Percentiles rank a stretch among this genome's conserved stretches.
Evolutionary conservation across 53 echinoderm and acorn worm species (phyloP).

Genomic region (Henricia sp.): DNA sequence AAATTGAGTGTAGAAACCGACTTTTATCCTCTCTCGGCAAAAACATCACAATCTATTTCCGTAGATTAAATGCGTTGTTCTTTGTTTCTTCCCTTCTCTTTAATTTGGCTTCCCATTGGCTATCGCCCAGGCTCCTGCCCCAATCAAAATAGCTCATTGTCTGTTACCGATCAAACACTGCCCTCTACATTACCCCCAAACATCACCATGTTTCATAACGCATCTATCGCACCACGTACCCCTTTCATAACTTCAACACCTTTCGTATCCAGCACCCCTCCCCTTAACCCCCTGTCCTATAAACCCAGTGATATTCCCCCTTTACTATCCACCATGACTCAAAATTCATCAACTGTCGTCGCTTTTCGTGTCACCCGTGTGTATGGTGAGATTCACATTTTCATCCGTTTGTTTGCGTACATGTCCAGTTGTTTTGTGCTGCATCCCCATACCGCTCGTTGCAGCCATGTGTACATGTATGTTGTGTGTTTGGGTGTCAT

Average conservation of each 20-base stretch:
- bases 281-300: constrained; percentile 20
- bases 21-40: no score
- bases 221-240: no score
- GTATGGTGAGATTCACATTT: constrained; percentile 56
- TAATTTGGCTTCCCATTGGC: constrained; percentile 50
- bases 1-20: no score
- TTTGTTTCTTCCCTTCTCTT: constrained; percentile 42
- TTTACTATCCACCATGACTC: constrained; percentile 23
- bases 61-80: no score
- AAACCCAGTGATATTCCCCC: constrained; percentile 9
- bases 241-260: neutral
- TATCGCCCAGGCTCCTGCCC: constrained; percentile 43
- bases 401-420: neutral
- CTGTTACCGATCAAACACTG: constrained; percentile 17
- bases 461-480: no score
- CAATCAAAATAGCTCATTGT: constrained; percentile 37
- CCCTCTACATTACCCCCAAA: constrained; percentile 1
- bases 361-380: constrained; percentile 53
- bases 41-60: no score
- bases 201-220: constrained; percentile 17
- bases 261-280: constrained; percentile 15
- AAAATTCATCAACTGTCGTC: constrained; percentile 33
- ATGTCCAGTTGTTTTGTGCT: constrained; percentile 8
- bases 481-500: no score
- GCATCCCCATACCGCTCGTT: no score